phyloP scores from a whole-genome alignment of 2,888 invertebrate genomes.

The Callinectes sapidus region DNA sequence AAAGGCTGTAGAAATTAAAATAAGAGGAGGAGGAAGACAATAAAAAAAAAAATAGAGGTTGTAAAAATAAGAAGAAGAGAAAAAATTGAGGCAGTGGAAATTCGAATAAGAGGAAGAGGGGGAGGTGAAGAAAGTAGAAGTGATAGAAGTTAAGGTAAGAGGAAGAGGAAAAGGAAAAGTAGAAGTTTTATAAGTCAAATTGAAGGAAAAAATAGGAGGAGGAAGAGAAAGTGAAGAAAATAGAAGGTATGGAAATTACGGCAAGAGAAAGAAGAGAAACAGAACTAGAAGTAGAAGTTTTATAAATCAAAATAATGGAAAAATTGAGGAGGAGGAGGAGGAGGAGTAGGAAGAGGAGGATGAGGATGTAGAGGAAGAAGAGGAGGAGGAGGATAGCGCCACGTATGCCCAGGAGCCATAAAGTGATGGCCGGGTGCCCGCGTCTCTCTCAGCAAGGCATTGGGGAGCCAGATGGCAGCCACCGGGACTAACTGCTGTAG shows the following conservation, averaged over 20 bases:
- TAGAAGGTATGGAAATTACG: too few relatives aligned
- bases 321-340: too few relatives aligned
- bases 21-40: background rate
- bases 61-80: background rate
- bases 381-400: background rate
- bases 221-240: background rate
- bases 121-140: background rate
- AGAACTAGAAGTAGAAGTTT: too few relatives aligned
- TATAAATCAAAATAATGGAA: too few relatives aligned
- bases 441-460: background rate
- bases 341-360: background rate
- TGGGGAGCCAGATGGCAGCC: background rate
- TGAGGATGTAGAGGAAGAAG: background rate
- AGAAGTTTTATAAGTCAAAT: background rate
- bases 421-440: background rate
- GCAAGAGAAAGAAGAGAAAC: too few relatives aligned
- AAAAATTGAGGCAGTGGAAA: background rate
- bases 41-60: background rate
- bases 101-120: too few relatives aligned
- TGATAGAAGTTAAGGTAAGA: background rate
- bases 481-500: background rate
- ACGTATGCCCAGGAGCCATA: conserved; percentile 20
- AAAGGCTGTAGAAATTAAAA: background rate
- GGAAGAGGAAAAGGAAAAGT: background rate
- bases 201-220: background rate